These are phyloP conservation scores for Philypnodon macrostomus DNA, from an alignment of 2,797 vertebrate genomes.

Conservation along the genomic window DNA sequence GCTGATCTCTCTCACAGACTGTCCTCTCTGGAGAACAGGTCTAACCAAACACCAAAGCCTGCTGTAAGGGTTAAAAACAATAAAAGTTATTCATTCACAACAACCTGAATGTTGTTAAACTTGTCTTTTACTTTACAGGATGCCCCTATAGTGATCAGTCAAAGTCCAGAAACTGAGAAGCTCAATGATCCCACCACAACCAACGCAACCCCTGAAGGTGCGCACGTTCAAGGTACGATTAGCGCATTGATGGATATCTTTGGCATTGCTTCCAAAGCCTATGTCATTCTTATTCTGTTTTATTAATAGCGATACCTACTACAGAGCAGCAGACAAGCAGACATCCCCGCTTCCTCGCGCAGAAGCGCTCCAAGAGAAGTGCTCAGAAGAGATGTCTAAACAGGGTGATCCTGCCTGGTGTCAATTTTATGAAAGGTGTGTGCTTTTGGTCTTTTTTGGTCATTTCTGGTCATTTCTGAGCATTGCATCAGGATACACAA, in stretches of 20 bases:
- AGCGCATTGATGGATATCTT: neutral
- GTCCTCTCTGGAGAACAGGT: conserved; percentile 59
- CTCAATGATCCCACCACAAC: conserved; percentile 31
- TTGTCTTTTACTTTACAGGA: conserved; percentile 29
- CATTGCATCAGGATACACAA: neutral
- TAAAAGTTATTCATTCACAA: conserved; percentile 2
- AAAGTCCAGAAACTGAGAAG: conserved; percentile 17
- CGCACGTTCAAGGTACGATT: conserved; percentile 37
- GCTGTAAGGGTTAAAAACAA: too few species aligned
- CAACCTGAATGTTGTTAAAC: too few species aligned
- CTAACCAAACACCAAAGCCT: conserved; percentile 28
- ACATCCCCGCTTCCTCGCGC: conserved; percentile 61
- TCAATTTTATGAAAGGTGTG: conserved; percentile 67
- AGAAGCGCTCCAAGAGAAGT: conserved; percentile 60
- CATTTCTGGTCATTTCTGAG: too few species aligned
- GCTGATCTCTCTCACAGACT: conserved; percentile 70
- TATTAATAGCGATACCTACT: conserved; percentile 37
- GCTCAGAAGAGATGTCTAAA: conserved; percentile 29
- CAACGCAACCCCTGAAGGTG: conserved; percentile 27
- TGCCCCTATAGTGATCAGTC: conserved; percentile 6
- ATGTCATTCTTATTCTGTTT: neutral
- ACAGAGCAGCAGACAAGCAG: conserved; percentile 50
- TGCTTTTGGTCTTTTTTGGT: neutral
- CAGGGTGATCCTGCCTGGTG: conserved; percentile 46
- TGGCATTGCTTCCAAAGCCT: neutral